Conservation (phyloP, 2,113 vertebrate genomes). For the Pachyramphus minor region DNA sequence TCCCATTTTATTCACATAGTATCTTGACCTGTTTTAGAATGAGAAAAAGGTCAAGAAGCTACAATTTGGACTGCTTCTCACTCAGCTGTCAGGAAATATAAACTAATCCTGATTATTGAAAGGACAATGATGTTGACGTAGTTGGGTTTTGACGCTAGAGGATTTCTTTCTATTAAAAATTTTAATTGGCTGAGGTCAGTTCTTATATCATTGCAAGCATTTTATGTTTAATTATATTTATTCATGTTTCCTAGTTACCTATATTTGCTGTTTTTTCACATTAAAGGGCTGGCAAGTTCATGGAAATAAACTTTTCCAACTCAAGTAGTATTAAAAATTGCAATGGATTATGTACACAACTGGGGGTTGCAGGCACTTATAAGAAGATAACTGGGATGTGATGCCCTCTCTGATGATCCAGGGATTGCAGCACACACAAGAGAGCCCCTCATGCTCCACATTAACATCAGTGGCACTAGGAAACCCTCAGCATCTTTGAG, state of each 20-base stretch:
- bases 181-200: constrained; percentile 75
- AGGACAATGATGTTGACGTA: constrained; percentile 48
- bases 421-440: neutral
- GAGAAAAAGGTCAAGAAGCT: constrained; percentile 54
- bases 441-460: neutral
- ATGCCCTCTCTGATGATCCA: neutral
- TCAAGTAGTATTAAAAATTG: constrained; percentile 36
- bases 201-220: constrained; percentile 51
- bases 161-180: constrained; percentile 73
- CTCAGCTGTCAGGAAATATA: constrained; percentile 61
- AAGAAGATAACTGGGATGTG: neutral
- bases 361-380: neutral
- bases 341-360: neutral
- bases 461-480: neutral
- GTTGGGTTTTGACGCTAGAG: constrained; percentile 35
- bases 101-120: constrained; percentile 66
- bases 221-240: constrained; percentile 70
- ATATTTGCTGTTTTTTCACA: constrained; percentile 23
- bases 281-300: neutral
- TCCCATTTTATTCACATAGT: neutral
- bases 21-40: constrained; percentile 1
- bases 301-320: constrained; percentile 38
- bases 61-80: constrained; percentile 43
- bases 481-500: neutral
- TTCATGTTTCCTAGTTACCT: constrained; percentile 67